phyloP scores from a whole-genome alignment of 2,797 vertebrate genomes.

The Xerus rutilus region DNA sequence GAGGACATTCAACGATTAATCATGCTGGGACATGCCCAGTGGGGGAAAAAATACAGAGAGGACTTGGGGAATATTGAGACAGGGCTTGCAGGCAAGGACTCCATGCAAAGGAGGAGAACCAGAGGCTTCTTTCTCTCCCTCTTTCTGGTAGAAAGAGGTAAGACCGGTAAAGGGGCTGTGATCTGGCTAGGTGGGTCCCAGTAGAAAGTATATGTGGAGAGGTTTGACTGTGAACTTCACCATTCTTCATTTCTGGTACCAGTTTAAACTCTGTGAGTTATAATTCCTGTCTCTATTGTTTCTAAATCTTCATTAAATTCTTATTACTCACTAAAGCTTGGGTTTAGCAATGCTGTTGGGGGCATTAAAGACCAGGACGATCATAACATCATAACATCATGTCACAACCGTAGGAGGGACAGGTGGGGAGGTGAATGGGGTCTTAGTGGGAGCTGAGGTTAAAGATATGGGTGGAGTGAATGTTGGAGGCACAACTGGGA shows the following conservation, averaged over 20 bases:
- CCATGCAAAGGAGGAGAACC: neutral
- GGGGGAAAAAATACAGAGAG: neutral
- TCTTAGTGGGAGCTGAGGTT: neutral
- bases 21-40: neutral
- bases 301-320: constrained; percentile 18
- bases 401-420: too few species aligned
- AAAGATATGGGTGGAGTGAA: neutral
- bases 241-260: neutral
- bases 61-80: neutral
- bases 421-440: neutral
- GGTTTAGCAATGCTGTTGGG: neutral
- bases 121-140: neutral
- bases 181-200: neutral
- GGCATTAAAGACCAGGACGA: neutral
- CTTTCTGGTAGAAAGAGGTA: neutral
- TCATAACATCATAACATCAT: neutral
- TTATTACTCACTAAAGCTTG: neutral
- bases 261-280: constrained; percentile 1
- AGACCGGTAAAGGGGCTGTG: neutral
- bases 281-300: neutral
- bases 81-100: neutral
- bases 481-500: neutral
- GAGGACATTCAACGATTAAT: neutral
- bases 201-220: neutral
- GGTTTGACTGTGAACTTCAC: neutral